A percentile compares a stretch with the other conserved stretches of the same genome.
These are phyloP conservation scores for Myotis lucifugus DNA, from an alignment of 2,113 vertebrate genomes.

Conservation along the genomic window DNA sequence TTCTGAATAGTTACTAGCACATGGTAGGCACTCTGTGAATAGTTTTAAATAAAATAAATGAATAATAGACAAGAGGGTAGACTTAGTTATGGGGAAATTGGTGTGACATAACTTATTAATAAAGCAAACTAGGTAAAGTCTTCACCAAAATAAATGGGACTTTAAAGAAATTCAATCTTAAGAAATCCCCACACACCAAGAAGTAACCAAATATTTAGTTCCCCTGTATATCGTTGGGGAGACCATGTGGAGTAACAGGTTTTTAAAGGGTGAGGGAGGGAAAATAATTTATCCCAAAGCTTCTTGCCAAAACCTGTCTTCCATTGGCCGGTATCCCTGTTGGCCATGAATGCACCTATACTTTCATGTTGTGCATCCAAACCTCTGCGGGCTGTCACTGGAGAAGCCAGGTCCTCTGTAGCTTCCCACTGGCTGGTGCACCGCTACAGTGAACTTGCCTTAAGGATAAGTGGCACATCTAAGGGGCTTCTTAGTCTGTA, in stretches of 20 bases:
- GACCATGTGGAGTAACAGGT: no score
- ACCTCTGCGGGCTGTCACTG: background rate
- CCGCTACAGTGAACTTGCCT: background rate
- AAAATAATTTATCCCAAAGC: background rate
- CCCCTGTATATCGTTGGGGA: background rate
- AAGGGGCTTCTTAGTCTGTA: no score
- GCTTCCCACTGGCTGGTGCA: background rate
- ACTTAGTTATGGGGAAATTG: background rate
- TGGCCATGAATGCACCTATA: rapidly evolving
- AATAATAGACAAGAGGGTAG: background rate
- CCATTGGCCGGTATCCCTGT: no score
- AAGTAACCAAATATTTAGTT: background rate
- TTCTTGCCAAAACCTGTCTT: background rate
- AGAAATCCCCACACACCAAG: background rate
- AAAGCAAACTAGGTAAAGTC: background rate
- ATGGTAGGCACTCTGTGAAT: background rate
- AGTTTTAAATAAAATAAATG: background rate
- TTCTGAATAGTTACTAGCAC: background rate
- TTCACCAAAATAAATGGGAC: background rate
- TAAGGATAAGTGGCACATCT: background rate
- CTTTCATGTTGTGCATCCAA: background rate
- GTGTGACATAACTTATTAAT: no score
- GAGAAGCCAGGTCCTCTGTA: background rate
- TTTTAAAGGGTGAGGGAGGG: background rate
- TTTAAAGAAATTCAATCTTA: background rate